Evolutionary conservation across 2,797 vertebrate genomes (phyloP).

Genomic region (Typhlichthys subterraneus): DNA sequence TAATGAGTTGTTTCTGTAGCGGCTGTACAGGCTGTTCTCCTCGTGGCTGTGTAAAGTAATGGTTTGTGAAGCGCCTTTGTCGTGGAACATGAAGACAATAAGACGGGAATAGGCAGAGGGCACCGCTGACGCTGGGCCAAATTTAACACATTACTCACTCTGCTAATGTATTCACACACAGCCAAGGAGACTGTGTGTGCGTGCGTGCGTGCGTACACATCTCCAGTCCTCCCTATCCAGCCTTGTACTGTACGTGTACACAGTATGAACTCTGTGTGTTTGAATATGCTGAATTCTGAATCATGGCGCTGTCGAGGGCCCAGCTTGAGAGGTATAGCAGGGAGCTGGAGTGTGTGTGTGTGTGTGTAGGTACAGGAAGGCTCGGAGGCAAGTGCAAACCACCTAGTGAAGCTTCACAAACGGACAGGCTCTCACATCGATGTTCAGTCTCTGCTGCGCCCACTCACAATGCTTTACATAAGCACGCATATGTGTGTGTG

Average conservation of each 20-base stretch:
- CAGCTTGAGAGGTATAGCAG: conserved; percentile 61
- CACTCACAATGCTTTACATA: conserved; percentile 72
- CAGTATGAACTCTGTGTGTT: conserved; percentile 4
- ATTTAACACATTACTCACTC: conserved; percentile 28
- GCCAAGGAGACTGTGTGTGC: not conserved
- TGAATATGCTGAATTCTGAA: conserved; percentile 15
- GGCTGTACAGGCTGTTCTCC: conserved; percentile 16
- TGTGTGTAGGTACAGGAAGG: conserved; percentile 31
- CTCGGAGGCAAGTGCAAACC: conserved; percentile 46
- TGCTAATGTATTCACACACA: conserved; percentile 1
- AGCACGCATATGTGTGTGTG: conserved; percentile 32
- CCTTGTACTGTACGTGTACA: not conserved
- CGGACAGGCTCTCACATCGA: conserved; percentile 57
- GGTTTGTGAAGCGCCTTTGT: conserved; percentile 28
- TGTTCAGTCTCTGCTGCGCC: conserved; percentile 53
- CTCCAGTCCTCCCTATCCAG: not conserved
- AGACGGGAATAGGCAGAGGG: conserved; percentile 40
- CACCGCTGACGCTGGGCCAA: conserved; percentile 26
- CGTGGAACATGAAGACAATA: conserved; percentile 43
- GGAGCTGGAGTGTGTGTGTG: conserved; percentile 38
- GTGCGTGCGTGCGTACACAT: not conserved
- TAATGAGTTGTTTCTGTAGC: conserved; percentile 46
- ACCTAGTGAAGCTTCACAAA: conserved; percentile 62
- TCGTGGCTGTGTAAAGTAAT: conserved; percentile 34
- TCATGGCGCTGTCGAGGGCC: conserved; percentile 51